Percentiles rank a stretch among this genome's conserved stretches.
These are phyloP conservation scores for Nudaria mundana DNA, from an alignment of 2,888 invertebrate species.

Conservation along the genomic window DNA sequence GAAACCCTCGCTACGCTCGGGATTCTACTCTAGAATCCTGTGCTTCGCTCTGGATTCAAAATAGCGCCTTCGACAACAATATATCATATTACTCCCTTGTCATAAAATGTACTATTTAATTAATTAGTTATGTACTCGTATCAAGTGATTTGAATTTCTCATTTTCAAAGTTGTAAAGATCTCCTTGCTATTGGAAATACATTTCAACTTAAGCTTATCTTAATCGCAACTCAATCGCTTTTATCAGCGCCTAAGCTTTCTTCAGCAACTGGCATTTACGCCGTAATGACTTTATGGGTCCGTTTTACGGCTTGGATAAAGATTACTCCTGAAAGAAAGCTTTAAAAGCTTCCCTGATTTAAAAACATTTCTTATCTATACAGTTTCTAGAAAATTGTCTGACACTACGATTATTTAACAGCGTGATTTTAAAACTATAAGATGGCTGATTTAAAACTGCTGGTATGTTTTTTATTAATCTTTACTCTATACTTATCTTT, in stretches of 20 bases:
- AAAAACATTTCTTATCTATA: not conserved
- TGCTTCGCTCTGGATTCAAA: too few relatives aligned
- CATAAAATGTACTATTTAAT: too few relatives aligned
- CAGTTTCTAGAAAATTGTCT: not conserved
- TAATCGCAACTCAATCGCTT: constrained; percentile 20
- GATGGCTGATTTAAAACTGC: too few relatives aligned
- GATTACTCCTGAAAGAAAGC: not conserved
- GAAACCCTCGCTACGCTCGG: too few relatives aligned
- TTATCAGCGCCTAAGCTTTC: constrained; percentile 21
- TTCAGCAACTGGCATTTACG: constrained; percentile 21
- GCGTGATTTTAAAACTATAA: not conserved
- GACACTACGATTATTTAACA: not conserved
- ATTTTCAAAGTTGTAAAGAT: not conserved
- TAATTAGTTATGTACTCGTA: too few relatives aligned
- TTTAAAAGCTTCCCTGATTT: not conserved
- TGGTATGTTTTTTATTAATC: too few relatives aligned
- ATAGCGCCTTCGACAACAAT: too few relatives aligned
- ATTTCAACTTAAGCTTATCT: constrained; percentile 2
- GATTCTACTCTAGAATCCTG: too few relatives aligned
- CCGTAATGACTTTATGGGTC: constrained; percentile 20
- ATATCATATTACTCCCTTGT: too few relatives aligned
- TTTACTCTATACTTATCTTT: too few relatives aligned
- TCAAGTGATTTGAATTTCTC: not conserved
- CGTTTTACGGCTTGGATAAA: constrained; percentile 7
- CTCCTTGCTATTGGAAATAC: not conserved